A percentile compares a stretch with the other conserved stretches of the same genome.
Conservation (phyloP, 2,797 vertebrate species). For the Pseudopleuronectes americanus region DNA sequence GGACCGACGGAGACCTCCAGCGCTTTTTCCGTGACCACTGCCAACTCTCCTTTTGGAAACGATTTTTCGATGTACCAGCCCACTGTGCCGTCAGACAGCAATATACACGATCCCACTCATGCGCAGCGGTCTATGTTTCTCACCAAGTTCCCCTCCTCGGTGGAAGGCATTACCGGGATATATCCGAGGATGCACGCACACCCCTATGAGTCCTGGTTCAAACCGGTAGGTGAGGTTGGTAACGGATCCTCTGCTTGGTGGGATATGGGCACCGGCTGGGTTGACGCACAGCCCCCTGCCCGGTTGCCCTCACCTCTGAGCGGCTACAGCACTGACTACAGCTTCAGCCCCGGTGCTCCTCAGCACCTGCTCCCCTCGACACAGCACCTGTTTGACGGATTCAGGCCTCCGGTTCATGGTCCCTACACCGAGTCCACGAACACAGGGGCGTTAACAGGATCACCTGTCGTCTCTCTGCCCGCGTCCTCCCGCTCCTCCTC, state of each 20-base stretch:
- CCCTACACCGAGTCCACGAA: constrained; percentile 87
- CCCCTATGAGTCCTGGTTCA: constrained; percentile 94
- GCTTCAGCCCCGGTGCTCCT: constrained; percentile 85
- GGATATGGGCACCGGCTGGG: constrained; percentile 92
- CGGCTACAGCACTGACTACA: constrained; percentile 92
- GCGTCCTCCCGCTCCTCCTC: constrained; percentile 77
- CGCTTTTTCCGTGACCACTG: constrained; percentile 89
- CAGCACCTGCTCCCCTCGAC: constrained; percentile 88
- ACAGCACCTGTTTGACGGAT: constrained; percentile 94
- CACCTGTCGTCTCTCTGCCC: constrained; percentile 76
- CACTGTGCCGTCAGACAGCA: constrained; percentile 72
- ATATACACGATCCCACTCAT: constrained; percentile 78
- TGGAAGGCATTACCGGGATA: constrained; percentile 90
- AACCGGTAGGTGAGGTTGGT: constrained; percentile 85
- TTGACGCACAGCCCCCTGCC: constrained; percentile 89
- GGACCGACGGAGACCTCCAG: constrained; percentile 86
- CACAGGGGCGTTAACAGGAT: constrained; percentile 77
- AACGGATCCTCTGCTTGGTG: constrained; percentile 89
- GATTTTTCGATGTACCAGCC: constrained; percentile 91
- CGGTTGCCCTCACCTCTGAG: constrained; percentile 88
- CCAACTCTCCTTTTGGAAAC: constrained; percentile 87
- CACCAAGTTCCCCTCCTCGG: constrained; percentile 90
- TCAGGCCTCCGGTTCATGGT: constrained; percentile 89
- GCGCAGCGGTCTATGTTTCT: constrained; percentile 89
- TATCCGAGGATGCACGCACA: constrained; percentile 91